Percentiles rank a stretch among this genome's conserved stretches.
Conservation (phyloP, 2,113 vertebrate species). For the Macquaria ambigua region DNA sequence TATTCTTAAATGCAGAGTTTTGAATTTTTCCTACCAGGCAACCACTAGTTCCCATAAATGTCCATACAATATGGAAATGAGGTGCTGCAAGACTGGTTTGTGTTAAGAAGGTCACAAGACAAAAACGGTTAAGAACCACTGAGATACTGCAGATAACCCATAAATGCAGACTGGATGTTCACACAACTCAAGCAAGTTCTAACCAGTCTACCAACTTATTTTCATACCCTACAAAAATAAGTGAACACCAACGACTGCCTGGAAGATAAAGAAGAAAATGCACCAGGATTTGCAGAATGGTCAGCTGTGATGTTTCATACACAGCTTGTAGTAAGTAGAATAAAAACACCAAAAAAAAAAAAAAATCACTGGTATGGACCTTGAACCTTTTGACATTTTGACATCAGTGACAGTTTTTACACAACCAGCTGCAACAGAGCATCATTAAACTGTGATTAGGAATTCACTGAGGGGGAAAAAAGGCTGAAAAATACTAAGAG, state of each 20-base stretch:
- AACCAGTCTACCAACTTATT: background rate
- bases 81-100: too few relatives aligned
- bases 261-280: background rate
- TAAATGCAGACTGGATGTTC: background rate
- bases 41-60: too few relatives aligned
- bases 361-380: background rate
- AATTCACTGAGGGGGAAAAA: background rate
- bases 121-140: background rate
- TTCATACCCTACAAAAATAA: background rate
- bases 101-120: background rate
- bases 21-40: background rate
- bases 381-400: too few relatives aligned
- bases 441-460: background rate
- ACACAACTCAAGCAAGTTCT: background rate
- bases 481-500: background rate
- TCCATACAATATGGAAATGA: too few relatives aligned
- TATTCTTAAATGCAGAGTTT: too few relatives aligned
- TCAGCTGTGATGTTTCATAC: background rate
- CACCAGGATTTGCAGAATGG: background rate
- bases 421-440: background rate
- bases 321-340: background rate
- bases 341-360: background rate
- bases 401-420: background rate
- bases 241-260: background rate
- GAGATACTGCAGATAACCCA: background rate